Evolutionary conservation across 2,113 vertebrate genomes (phyloP), one percentile per base, ranked within the genome.

Genomic region (Tauraco erythrolophus): DNA sequence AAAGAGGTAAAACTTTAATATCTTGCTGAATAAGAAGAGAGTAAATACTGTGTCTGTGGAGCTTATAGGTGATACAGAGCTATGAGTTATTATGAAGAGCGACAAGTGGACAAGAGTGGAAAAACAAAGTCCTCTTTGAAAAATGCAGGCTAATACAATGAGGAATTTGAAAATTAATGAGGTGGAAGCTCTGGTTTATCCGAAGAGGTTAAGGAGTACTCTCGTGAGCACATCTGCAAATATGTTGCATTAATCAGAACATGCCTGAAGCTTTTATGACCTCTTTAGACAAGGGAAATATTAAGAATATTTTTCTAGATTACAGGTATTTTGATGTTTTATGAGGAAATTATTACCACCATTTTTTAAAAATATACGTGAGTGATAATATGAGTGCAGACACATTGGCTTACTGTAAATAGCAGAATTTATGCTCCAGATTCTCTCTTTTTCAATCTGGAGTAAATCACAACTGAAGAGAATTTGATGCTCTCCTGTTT

Each of bases 231-330:
- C 12, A 71, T 71, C 72, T 87, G 69, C n/a, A 35, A 84, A 96
- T 84, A 68, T 5, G 5, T 64, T 75, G 14, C 74, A 56, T 91
- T 82, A 78, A 54, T 95, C 84, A 96, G 72, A 96, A 51, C 30
- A 58, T 39, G 77, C 88, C 92, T 92, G 92, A 93, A 96, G 89
- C 84, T 82, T 91, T 96, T 89, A 56, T 71, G n/a, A 68, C 35
- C 33, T 87, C 39, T 75, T 68, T 78, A 91, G 35, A 66, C 65
- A 87, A 75, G 43, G 37, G 43, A 92, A 91, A 14, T 89, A 94
- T 87, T 92, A 82, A 60, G 37, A 75, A 51, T 92, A 92, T 95
- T 93, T 95, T 92, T 96, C 69, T 91, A 76, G 43, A 89, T 94
- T 91, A 82, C 74, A 64, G 19, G 27, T 89, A 66, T 95, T 92